These are phyloP conservation scores for Trachops cirrhosus DNA, from an alignment of 2,797 vertebrate genomes.

Conservation along the genomic window DNA sequence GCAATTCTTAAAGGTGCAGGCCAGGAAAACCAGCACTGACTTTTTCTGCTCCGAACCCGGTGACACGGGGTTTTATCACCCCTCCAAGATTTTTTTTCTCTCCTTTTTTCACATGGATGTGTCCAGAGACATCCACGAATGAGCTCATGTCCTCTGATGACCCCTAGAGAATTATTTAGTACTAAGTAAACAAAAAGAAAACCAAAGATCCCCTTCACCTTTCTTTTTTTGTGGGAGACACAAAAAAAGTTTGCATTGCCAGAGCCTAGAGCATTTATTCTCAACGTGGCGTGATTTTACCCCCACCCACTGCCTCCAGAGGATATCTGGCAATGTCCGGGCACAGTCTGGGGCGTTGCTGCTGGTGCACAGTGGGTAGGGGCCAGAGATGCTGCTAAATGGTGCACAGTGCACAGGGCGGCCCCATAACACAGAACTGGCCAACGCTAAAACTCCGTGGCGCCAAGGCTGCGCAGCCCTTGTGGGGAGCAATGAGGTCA, in stretches of 20 bases:
- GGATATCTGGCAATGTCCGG: neutral
- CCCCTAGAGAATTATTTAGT: neutral
- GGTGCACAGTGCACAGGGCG: neutral
- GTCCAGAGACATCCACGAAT: neutral
- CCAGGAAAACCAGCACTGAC: neutral
- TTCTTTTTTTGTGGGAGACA: neutral
- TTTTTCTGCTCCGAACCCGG: neutral
- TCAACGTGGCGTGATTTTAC: neutral
- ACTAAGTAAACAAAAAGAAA: neutral
- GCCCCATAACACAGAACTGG: neutral
- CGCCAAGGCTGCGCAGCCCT: neutral
- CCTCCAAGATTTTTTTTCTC: neutral
- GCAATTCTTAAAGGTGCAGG: neutral
- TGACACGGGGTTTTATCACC: neutral
- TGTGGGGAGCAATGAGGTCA: fast-evolving
- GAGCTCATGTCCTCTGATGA: neutral
- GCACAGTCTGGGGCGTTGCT: neutral
- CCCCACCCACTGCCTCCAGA: too few species aligned
- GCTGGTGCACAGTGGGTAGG: neutral
- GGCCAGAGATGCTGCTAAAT: neutral
- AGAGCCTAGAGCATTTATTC: neutral
- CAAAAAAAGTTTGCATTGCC: neutral
- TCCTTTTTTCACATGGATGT: neutral
- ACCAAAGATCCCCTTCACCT: neutral
- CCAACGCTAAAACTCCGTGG: neutral